Conservation (phyloP, 2,797 vertebrate species). For the Geotrypetes seraphini region DNA sequence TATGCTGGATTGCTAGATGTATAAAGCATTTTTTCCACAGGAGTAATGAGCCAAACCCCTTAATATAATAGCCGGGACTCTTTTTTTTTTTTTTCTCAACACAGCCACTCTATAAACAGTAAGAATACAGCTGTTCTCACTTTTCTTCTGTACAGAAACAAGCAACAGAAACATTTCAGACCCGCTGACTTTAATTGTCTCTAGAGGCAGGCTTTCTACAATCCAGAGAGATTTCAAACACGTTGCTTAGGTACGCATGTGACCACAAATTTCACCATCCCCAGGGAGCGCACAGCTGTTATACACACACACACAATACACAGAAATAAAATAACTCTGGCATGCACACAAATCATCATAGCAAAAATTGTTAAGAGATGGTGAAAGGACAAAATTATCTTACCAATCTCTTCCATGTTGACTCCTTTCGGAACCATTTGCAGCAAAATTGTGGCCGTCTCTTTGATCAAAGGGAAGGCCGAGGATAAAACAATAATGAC, state of each 20-base stretch:
- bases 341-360: background rate
- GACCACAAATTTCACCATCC: conserved; percentile 7
- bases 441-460: conserved; percentile 63
- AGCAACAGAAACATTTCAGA: background rate
- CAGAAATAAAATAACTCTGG: conserved; percentile 17
- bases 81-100: no score
- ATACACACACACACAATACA: conserved; percentile 15
- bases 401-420: conserved; percentile 54
- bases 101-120: no score
- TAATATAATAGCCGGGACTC: no score
- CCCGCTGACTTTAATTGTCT: no score
- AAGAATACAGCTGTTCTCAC: no score
- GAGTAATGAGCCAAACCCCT: no score
- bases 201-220: conserved; percentile 35
- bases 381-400: conserved; percentile 26
- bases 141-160: background rate
- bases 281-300: conserved; percentile 14
- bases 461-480: conserved; percentile 65
- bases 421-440: conserved; percentile 68
- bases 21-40: no score
- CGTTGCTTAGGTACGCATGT: conserved; percentile 14
- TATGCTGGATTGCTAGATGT: no score
- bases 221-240: conserved; percentile 28
- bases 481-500: conserved; percentile 68
- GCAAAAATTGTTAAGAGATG: background rate